Base-by-base conservation (phyloP, 2,113 vertebrate species). In the Peromyscus californicus region DNA sequence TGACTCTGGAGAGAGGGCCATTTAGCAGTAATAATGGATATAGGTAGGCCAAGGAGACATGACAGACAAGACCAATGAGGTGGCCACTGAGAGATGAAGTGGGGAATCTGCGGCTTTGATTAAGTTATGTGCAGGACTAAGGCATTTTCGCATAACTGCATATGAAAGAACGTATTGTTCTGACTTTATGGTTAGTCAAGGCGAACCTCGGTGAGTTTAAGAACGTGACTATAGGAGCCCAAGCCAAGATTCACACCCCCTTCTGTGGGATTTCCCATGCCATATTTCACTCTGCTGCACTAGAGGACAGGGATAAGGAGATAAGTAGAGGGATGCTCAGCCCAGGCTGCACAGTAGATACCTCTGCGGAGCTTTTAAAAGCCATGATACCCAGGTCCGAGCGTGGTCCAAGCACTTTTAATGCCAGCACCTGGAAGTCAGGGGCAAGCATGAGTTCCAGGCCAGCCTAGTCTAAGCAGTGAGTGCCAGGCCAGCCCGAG, bases 91-190 rank as follows among this genome's bases (percentile, higher is more conserved):
- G 51, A 91, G 59, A 33, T 0, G 0, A 59, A 63, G 51, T 26
- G 92, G 59, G 59, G 42, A 93, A 75, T 65, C 42, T 51, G 29
- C 29, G 85, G n/a, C 82, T 90, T 93, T 57, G 33, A 89, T 76
- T 82, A 86, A 96, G 70, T 61, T 42, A 89, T 65, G 39, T 45
- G 57, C 24, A n/a, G 17, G 78, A 17, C 33, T 57, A 74, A 91
- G n/a, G n/a, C 65, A 61, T 69, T 82, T 95, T 59, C 42, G 36
- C 7, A n/a, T 39, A 82, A 31, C 24, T 57, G 36, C 59, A 36
- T 13, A 29, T 87, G 48, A 87, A 59, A 90, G 16, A 42, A 15
- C 51, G 59, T 65, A 59, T 79, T 54, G 36, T 86, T 74, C 24
- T 80, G 16, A 5, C 42, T 86, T 31, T 24, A 22, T 10, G 67